Conservation (phyloP, 2,888 invertebrate species). For the Listrodromus nycthemerus region DNA sequence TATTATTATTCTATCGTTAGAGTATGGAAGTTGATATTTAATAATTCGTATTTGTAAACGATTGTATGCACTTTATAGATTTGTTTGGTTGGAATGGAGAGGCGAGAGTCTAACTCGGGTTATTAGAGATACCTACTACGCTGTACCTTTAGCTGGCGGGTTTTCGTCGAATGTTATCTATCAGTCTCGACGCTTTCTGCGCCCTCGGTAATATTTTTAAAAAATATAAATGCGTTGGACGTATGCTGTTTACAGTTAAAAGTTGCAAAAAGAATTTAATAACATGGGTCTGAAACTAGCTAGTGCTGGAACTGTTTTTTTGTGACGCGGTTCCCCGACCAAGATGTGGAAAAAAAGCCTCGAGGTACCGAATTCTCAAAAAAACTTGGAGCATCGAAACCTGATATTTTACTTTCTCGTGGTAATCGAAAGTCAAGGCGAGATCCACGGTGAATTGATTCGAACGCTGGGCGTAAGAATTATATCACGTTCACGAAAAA, state of each 20-base stretch:
- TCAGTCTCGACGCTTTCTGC: constrained; percentile 12
- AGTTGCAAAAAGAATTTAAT: constrained; percentile 31
- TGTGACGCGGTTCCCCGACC: constrained; percentile 39
- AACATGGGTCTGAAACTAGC: constrained; percentile 22
- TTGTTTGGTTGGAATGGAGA: constrained; percentile 84
- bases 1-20: constrained; percentile 83
- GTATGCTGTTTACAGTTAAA: constrained; percentile 21
- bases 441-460: constrained; percentile 44
- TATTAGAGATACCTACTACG: constrained; percentile 84
- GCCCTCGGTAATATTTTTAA: constrained; percentile 4
- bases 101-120: constrained; percentile 85
- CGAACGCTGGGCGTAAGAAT: constrained; percentile 74
- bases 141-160: constrained; percentile 84
- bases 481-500: constrained; percentile 17
- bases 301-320: neutral
- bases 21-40: constrained; percentile 84
- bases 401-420: neutral
- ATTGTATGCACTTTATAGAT: constrained; percentile 84
- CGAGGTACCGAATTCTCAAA: constrained; percentile 23
- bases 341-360: constrained; percentile 3
- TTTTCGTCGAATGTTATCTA: constrained; percentile 31
- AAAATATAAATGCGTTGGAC: constrained; percentile 7
- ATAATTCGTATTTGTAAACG: constrained; percentile 83
- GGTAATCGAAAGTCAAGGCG: constrained; percentile 43
- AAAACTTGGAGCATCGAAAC: constrained; percentile 15